A percentile compares a stretch with the other conserved stretches of the same genome.
Evolutionary conservation across 2,797 vertebrate genomes (phyloP).

Genomic region (Macropodus opercularis): DNA sequence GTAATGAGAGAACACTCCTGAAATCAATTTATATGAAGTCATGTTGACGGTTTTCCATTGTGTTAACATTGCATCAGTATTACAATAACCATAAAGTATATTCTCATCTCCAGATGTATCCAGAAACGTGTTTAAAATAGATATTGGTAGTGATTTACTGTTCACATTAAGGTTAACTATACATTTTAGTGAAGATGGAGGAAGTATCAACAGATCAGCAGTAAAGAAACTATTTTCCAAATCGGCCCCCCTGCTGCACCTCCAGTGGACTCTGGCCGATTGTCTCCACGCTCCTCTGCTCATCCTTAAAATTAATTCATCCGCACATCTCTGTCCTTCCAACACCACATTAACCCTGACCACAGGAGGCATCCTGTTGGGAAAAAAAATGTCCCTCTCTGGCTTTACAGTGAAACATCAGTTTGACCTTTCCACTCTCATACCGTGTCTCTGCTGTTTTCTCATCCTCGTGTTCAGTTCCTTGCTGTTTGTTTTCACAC

Average conservation of each 20-base stretch:
- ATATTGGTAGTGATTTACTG: conserved; percentile 19
- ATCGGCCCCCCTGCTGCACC: conserved; percentile 50
- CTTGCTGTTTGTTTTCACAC: conserved; percentile 23
- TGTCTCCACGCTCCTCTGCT: conserved; percentile 84
- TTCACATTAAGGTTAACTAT: conserved; percentile 9
- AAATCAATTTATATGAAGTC: no score
- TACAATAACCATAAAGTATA: no score
- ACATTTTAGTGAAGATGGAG: conserved; percentile 41
- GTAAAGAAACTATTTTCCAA: conserved; percentile 36
- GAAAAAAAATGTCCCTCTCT: conserved; percentile 77
- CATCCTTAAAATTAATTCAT: conserved; percentile 86
- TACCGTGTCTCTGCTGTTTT: conserved; percentile 50
- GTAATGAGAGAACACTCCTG: not conserved
- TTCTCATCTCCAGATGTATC: no score
- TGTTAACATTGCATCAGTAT: no score
- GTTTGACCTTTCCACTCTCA: conserved; percentile 79
- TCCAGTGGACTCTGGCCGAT: conserved; percentile 83
- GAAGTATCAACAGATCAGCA: conserved; percentile 53
- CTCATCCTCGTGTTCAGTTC: conserved; percentile 45
- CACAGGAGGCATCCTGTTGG: conserved; percentile 80
- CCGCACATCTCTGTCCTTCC: conserved; percentile 84
- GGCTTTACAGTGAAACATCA: conserved; percentile 71
- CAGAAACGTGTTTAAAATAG: no score
- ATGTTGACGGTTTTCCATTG: no score
- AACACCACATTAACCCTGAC: conserved; percentile 85